Conservation (phyloP, 2,888 invertebrate species). For the Archaeoteleia sp. region DNA sequence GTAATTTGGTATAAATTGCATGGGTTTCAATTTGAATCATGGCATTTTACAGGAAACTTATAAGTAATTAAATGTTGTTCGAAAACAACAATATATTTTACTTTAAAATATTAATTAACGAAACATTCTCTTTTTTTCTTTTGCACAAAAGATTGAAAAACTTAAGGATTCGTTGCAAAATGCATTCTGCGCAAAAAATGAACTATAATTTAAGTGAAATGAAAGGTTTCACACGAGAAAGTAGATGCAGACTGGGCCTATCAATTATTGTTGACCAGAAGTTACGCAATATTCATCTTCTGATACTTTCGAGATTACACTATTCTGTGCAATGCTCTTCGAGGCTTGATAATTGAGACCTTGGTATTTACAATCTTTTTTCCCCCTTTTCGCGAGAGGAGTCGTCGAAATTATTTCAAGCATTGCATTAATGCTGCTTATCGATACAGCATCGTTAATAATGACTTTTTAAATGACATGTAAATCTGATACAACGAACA, state of each 20-base stretch:
- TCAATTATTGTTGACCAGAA: constrained; percentile 15
- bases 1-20: too few relatives aligned
- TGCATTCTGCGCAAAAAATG: constrained; percentile 7
- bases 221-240: constrained; percentile 4
- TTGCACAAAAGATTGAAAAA: too few relatives aligned
- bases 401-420: constrained; percentile 39
- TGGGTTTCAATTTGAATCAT: too few relatives aligned
- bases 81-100: too few relatives aligned
- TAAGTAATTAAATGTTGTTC: too few relatives aligned
- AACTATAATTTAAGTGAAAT: not conserved
- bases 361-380: constrained; percentile 33
- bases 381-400: constrained; percentile 18
- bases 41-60: too few relatives aligned
- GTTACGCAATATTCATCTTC: constrained; percentile 13
- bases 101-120: too few relatives aligned
- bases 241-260: constrained; percentile 30
- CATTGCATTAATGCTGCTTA: constrained; percentile 25
- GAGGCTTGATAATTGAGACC: constrained; percentile 30
- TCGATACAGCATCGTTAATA: constrained; percentile 33
- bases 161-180: constrained; percentile 19
- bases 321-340: constrained; percentile 33
- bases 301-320: constrained; percentile 34
- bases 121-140: too few relatives aligned
- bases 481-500: constrained; percentile 28
- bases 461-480: constrained; percentile 29